Evolutionary conservation across 2,888 invertebrate species (phyloP).

Genomic region (Coenonympha arcania): DNA sequence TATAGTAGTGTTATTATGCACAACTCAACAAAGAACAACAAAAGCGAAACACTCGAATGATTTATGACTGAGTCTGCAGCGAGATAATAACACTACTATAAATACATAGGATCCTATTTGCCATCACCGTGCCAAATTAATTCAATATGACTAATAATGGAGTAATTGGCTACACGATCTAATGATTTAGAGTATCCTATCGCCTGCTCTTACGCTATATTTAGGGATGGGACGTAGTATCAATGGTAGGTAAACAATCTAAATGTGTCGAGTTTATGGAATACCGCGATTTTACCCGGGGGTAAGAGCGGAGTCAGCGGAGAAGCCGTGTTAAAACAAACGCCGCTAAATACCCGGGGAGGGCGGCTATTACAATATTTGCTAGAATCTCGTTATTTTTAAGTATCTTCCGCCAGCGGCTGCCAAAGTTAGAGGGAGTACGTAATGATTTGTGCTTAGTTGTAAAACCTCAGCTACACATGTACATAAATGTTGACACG

Average conservation of each 20-base stretch:
- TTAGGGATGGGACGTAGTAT: conserved; percentile 52
- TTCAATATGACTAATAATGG: no score
- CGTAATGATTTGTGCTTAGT: no score
- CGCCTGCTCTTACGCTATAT: conserved; percentile 26
- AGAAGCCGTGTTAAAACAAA: conserved; percentile 59
- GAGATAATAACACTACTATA: no score
- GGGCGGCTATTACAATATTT: conserved; percentile 67
- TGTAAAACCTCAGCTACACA: no score
- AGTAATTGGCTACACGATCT: not conserved
- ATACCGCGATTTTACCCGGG: conserved; percentile 26
- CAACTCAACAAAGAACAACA: no score
- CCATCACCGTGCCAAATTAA: no score
- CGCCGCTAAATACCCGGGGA: conserved; percentile 33
- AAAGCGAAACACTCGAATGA: no score
- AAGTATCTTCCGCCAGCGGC: conserved; percentile 60
- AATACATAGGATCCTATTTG: no score
- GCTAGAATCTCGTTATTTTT: conserved; percentile 73
- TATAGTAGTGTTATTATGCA: no score
- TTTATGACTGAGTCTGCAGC: no score
- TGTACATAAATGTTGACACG: no score
- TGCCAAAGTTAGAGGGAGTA: conserved; percentile 42
- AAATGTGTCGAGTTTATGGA: conserved; percentile 36
- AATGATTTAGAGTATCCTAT: not conserved
- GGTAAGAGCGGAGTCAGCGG: conserved; percentile 47
- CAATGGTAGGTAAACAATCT: conserved; percentile 52